Percentiles rank a stretch among this genome's conserved stretches.
Conservation (phyloP, 2,888 invertebrate species). For the Spodoptera littoralis region DNA sequence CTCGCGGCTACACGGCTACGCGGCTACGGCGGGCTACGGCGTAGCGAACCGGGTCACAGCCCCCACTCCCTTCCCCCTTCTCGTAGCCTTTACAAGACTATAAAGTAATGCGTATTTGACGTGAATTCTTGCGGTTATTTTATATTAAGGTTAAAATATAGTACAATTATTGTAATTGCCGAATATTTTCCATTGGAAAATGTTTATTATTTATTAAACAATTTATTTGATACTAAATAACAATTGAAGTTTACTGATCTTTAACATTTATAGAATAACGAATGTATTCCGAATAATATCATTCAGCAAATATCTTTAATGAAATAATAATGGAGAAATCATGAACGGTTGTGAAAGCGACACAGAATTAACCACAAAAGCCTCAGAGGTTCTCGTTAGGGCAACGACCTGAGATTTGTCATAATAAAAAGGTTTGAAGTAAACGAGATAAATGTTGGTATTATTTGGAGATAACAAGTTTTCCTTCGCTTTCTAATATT, state of each 20-base stretch:
- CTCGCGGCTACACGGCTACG: slow-evolving; percentile 82
- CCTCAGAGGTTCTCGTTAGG: slow-evolving; percentile 23
- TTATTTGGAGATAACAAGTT: slow-evolving; percentile 30
- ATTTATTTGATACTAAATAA: slow-evolving; percentile 6
- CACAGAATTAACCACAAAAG: slow-evolving; percentile 31
- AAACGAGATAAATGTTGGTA: slow-evolving; percentile 38
- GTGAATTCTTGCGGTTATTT: slow-evolving; percentile 48
- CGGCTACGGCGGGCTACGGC: slow-evolving; percentile 53
- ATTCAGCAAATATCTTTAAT: neutral
- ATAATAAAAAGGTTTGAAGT: slow-evolving; percentile 32
- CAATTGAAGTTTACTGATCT: slow-evolving; percentile 1
- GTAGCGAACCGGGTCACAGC: slow-evolving; percentile 78
- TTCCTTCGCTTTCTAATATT: slow-evolving; percentile 7
- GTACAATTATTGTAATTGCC: slow-evolving; percentile 40
- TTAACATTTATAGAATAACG: neutral
- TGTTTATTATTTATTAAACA: too few relatives aligned
- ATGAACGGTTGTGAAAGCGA: slow-evolving; percentile 20
- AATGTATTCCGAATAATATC: neutral
- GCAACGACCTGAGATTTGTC: slow-evolving; percentile 40
- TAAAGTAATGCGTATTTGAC: slow-evolving; percentile 52
- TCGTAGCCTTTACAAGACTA: slow-evolving; percentile 43
- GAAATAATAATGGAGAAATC: neutral
- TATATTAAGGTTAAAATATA: slow-evolving; percentile 37
- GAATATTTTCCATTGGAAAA: slow-evolving; percentile 1
- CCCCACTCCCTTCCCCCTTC: slow-evolving; percentile 52